These are phyloP conservation scores for Enteromius mattozi DNA, from an alignment of 2,797 vertebrate species.

Conservation along the genomic window DNA sequence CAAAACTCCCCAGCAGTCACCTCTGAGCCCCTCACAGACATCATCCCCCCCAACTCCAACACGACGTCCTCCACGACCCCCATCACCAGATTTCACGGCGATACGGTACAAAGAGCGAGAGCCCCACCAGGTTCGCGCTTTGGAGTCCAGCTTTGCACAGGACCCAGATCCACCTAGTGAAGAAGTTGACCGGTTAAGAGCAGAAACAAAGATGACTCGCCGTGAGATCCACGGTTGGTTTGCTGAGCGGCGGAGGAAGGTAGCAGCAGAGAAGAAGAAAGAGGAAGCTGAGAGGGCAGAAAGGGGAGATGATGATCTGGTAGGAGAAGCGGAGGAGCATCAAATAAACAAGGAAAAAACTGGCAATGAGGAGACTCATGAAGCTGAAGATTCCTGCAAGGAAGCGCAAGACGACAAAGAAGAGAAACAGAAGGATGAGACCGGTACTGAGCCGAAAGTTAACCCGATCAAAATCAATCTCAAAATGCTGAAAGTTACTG, in stretches of 20 bases:
- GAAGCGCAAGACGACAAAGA: constrained; percentile 66
- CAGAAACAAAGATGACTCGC: constrained; percentile 96
- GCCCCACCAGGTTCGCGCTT: constrained; percentile 89
- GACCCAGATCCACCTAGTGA: constrained; percentile 85
- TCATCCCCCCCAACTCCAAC: constrained; percentile 79
- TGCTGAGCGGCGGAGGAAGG: constrained; percentile 87
- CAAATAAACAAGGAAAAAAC: constrained; percentile 55
- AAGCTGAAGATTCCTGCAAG: constrained; percentile 60
- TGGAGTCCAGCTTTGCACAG: constrained; percentile 91
- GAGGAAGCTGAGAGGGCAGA: constrained; percentile 76
- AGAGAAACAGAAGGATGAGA: constrained; percentile 75
- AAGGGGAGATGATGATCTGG: constrained; percentile 75
- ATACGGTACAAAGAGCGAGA: constrained; percentile 95
- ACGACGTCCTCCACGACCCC: constrained; percentile 83
- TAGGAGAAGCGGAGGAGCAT: constrained; percentile 66
- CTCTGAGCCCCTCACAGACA: constrained; percentile 74
- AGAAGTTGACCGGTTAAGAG: constrained; percentile 90
- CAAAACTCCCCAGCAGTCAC: constrained; percentile 75
- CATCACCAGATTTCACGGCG: constrained; percentile 90
- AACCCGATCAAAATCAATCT: constrained; percentile 98
- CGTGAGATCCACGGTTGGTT: constrained; percentile 98
- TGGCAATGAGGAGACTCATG: constrained; percentile 62
- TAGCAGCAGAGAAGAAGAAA: constrained; percentile 81
- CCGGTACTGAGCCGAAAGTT: constrained; percentile 84
- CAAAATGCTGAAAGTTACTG: constrained; percentile 95